Evolutionary conservation across 2,888 invertebrate genomes (phyloP).

Genomic region (Oscheius sp.): DNA sequence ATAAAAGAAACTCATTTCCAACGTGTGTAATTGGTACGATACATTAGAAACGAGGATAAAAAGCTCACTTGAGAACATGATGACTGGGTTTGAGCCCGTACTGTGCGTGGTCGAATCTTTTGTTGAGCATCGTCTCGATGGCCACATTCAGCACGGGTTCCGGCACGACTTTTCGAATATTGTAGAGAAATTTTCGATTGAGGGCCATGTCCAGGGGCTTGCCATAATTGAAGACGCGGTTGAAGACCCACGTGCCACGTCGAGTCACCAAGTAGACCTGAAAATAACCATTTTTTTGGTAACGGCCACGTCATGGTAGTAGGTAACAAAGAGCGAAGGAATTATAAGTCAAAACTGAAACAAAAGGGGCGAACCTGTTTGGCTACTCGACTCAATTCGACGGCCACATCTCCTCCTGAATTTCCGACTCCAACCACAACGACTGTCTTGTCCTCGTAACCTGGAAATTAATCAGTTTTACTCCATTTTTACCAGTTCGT

Average conservation of each 20-base stretch:
- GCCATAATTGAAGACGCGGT: slow-evolving; percentile 74
- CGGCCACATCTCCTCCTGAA: slow-evolving; percentile 76
- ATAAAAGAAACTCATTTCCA: no score
- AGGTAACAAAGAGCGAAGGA: no score
- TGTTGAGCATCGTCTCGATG: slow-evolving; percentile 48
- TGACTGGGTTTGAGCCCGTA: slow-evolving; percentile 75
- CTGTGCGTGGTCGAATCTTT: slow-evolving; percentile 71
- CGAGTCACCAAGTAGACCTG: slow-evolving; percentile 73
- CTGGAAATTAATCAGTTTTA: slow-evolving; percentile 37
- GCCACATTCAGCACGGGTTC: slow-evolving; percentile 28
- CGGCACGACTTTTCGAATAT: slow-evolving; percentile 22
- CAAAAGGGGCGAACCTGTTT: slow-evolving; percentile 64
- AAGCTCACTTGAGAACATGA: slow-evolving; percentile 33
- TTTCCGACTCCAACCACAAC: slow-evolving; percentile 76
- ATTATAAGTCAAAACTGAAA: no score
- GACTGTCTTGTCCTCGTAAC: slow-evolving; percentile 74
- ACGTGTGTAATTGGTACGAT: no score
- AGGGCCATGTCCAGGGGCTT: slow-evolving; percentile 56
- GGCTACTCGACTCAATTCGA: slow-evolving; percentile 74
- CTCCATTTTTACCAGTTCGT: no score
- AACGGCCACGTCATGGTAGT: neutral
- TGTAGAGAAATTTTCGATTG: slow-evolving; percentile 39
- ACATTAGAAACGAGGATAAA: no score
- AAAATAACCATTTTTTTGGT: neutral
- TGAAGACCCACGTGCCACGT: slow-evolving; percentile 76